Conservation (phyloP, 2,888 invertebrate species). For the Blastobasis lacticolella region DNA sequence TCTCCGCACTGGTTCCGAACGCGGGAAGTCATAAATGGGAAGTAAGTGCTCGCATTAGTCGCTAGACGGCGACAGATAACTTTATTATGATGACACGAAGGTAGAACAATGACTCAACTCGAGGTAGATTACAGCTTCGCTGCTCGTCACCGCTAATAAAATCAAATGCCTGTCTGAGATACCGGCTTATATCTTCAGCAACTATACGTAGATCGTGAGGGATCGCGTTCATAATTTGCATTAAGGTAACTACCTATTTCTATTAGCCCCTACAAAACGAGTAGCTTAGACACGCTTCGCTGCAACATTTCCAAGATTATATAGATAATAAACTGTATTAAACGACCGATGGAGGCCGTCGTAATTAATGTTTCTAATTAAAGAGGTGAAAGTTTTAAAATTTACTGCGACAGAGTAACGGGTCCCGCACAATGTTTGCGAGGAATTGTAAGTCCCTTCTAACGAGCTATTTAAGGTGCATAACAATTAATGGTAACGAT, state of each 20-base stretch:
- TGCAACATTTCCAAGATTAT: constrained; percentile 3
- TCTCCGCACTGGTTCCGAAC: too few relatives aligned
- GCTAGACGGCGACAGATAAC: constrained; percentile 3
- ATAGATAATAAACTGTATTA: constrained; percentile 17
- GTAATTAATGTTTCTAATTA: constrained; percentile 24
- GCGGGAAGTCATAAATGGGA: too few relatives aligned
- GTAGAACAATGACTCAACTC: constrained; percentile 17
- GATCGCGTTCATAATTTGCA: background rate
- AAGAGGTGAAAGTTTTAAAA: constrained; percentile 21
- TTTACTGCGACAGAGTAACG: constrained; percentile 19
- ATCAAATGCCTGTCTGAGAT: constrained; percentile 12
- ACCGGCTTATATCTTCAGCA: background rate
- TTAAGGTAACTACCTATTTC: background rate
- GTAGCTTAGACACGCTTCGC: background rate
- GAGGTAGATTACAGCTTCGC: constrained; percentile 11
- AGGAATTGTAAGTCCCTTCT: constrained; percentile 11
- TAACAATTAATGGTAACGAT: background rate
- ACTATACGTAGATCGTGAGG: background rate
- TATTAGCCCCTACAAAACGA: background rate
- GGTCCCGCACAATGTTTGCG: constrained; percentile 10
- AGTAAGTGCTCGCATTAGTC: background rate
- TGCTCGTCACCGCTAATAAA: constrained; percentile 21
- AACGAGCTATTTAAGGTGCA: constrained; percentile 9
- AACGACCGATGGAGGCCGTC: constrained; percentile 17
- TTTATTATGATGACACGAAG: constrained; percentile 7